Evolutionary conservation across 2,113 vertebrate species (phyloP).

Genomic region (Loxodonta africana): DNA sequence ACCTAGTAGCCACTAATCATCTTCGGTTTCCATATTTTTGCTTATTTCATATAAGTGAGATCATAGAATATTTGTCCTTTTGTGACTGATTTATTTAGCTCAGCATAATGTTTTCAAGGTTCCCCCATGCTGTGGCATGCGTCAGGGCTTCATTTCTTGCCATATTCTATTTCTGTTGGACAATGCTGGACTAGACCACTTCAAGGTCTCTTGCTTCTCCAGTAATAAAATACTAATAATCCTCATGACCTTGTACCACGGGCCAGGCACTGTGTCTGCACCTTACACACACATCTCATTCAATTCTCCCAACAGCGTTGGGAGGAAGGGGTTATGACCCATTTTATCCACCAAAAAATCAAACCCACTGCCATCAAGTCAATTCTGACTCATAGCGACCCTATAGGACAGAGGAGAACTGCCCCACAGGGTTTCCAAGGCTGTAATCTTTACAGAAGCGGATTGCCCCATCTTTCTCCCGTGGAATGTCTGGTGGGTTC

Average conservation of each 20-base stretch:
- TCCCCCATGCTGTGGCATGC: neutral
- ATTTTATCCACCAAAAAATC: no score
- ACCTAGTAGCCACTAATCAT: neutral
- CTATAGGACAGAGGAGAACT: no score
- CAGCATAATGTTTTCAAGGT: neutral
- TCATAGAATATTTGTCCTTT: neutral
- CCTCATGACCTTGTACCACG: rapidly evolving
- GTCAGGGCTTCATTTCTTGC: neutral
- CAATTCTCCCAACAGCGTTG: neutral
- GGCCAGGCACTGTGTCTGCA: neutral
- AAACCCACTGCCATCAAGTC: no score
- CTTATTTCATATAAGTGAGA: neutral
- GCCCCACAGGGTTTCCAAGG: no score
- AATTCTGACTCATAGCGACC: no score
- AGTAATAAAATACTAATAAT: neutral
- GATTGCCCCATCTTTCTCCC: no score
- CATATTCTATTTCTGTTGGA: neutral
- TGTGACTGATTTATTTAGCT: neutral
- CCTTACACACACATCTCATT: neutral
- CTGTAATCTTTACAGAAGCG: no score
- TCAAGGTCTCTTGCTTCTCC: neutral
- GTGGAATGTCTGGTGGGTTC: no score
- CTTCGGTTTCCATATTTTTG: neutral
- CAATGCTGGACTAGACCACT: neutral
- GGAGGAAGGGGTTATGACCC: neutral